Base-by-base conservation (phyloP, 2,113 vertebrate species). In the Craseonycteris thonglongyai region DNA sequence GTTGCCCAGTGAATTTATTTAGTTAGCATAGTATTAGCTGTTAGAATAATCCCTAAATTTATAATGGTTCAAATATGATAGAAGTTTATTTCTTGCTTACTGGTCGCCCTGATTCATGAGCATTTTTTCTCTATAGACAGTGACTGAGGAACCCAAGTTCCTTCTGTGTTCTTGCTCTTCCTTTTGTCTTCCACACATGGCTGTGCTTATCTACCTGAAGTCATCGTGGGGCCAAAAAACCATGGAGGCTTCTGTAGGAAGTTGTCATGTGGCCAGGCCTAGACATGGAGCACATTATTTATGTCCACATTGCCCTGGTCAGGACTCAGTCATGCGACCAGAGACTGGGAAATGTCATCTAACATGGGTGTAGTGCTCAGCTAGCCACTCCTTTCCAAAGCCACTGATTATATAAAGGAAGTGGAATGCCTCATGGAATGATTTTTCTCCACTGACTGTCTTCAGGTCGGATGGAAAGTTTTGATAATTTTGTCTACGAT, bases 351-450 rank as follows among this genome's bases (percentile, higher is more conserved):
- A 54, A 3, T 35, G 12, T 16, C 68, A 19, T 28, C 30, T 11
- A 10, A 2, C 0, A 1, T 6, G 51, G 26, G 24, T 24, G 13
- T 8, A 1, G 0, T 24, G 24, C 61, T 58, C 24, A 40, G 35
- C 38, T 7, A 7, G 61, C 19, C 13, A 6, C 28, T 22, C 61
- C 66, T 65, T 58, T 26, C 51, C 56, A 49, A 30, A 75, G 66
- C 19, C 35, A 13, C 66, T 30, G 22, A n/a, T n/a, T n/a, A 30
- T 42, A 4, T 40, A n/a, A 54, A 76, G 86, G 24, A 58, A 14
- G 6, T 45, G 15, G 49, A 59, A 4, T 66, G 26, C 26, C 19
- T 71, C 11, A 19, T 16, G 30, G 49, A 51, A 15, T 40, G n/a
- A 45, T 68, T 56, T 89, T 79, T 51, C 12, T 78, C 61, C 9